Evolutionary conservation across 2,113 vertebrate genomes (phyloP).

Genomic region (Pogonocichla stellata): DNA sequence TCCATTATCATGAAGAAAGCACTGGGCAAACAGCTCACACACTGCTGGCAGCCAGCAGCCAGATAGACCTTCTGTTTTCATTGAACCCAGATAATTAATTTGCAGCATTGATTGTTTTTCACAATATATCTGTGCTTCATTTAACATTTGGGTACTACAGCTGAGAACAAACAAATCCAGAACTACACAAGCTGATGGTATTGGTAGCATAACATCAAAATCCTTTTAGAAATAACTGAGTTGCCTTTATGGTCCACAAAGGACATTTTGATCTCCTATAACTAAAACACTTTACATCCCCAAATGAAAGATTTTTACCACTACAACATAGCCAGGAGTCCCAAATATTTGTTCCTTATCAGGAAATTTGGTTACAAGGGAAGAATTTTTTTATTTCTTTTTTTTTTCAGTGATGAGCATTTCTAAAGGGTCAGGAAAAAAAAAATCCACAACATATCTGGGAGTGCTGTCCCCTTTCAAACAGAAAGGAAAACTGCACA

Average conservation of each 20-base stretch:
- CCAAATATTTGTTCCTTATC: neutral
- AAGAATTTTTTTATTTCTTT: neutral
- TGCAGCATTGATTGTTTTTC: slow-evolving; percentile 19
- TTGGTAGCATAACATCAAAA: neutral
- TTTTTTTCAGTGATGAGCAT: neutral
- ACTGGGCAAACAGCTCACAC: neutral
- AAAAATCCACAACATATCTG: neutral
- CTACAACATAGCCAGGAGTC: neutral
- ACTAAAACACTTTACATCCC: neutral
- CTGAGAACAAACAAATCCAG: neutral
- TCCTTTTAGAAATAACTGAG: neutral
- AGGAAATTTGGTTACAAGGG: neutral
- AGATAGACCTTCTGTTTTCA: neutral
- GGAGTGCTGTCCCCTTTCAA: neutral
- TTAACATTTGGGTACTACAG: neutral
- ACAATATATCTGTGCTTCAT: neutral
- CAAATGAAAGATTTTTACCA: neutral
- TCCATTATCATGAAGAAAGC: neutral
- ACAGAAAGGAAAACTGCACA: neutral
- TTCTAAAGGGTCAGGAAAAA: neutral
- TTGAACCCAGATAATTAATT: slow-evolving; percentile 39
- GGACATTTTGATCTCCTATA: neutral
- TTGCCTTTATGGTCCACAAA: neutral
- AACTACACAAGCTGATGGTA: neutral
- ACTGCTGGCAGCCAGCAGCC: neutral